phyloP scores from a whole-genome alignment of 2,888 invertebrate species.

The Plagiodera versicolora region DNA sequence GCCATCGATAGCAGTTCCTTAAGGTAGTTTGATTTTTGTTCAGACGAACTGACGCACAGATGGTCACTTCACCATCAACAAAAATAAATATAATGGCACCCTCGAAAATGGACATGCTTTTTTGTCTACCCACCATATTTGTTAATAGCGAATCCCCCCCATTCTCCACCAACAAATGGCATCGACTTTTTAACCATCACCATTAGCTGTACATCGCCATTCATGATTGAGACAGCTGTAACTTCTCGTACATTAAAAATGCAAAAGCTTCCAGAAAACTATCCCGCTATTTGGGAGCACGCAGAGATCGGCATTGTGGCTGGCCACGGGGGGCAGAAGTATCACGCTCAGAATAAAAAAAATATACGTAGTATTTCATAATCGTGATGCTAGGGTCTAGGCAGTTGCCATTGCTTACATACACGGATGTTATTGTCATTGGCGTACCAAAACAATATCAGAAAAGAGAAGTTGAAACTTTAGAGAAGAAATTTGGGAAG shows the following conservation, averaged over 20 bases:
- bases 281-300: conserved; percentile 36
- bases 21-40: too few relatives aligned
- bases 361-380: conserved; percentile 46
- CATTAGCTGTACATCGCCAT: conserved; percentile 12
- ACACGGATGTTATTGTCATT: conserved; percentile 17
- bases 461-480: too few relatives aligned
- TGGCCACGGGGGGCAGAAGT: conserved; percentile 46
- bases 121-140: conserved; percentile 1
- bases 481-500: too few relatives aligned
- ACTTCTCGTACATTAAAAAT: conserved; percentile 46
- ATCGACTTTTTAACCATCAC: conserved; percentile 11
- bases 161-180: conserved; percentile 2
- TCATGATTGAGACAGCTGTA: conserved; percentile 49
- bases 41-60: not conserved
- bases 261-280: conserved; percentile 44
- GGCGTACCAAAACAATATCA: not conserved
- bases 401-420: conserved; percentile 48
- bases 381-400: conserved; percentile 42
- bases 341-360: conserved; percentile 50
- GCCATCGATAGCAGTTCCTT: too few relatives aligned
- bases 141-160: conserved; percentile 1
- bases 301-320: conserved; percentile 42
- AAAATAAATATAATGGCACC: not conserved
- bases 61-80: not conserved
- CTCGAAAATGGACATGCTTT: not conserved